A percentile compares a stretch with the other conserved stretches of the same genome.
Conservation (phyloP, 2,113 vertebrate species). For the Ictalurus furcatus region DNA sequence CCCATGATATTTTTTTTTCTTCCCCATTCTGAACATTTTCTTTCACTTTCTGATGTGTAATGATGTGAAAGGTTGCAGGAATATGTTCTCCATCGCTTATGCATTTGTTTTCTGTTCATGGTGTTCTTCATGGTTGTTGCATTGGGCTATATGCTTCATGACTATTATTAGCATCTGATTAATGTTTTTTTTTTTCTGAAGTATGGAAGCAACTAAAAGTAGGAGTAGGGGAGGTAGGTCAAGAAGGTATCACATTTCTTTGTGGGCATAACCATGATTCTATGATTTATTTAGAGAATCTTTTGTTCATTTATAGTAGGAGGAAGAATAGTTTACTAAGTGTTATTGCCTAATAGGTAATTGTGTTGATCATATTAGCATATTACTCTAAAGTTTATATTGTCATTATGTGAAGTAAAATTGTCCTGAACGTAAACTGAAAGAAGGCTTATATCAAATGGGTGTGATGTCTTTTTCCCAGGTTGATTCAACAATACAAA, state of each 20-base stretch:
- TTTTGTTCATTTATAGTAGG: too few species aligned
- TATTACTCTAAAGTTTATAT: background rate
- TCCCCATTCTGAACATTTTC: background rate
- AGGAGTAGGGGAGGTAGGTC: background rate
- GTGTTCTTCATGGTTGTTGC: background rate
- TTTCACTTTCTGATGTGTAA: background rate
- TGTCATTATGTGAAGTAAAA: background rate
- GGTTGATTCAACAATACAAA: too few species aligned
- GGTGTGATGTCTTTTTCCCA: background rate
- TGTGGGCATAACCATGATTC: background rate
- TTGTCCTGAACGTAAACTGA: background rate
- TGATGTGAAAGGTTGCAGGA: background rate
- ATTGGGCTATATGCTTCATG: background rate
- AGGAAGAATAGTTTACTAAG: too few species aligned
- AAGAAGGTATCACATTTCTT: background rate
- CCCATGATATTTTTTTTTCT: background rate
- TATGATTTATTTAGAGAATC: background rate
- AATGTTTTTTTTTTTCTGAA: background rate
- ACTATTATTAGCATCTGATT: background rate
- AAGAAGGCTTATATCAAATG: background rate
- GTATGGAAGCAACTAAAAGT: background rate
- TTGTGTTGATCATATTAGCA: too few species aligned
- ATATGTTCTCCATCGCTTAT: background rate
- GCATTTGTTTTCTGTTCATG: background rate
- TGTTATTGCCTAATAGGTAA: too few species aligned